Evolutionary conservation across 2,113 vertebrate genomes (phyloP).

Genomic region (Lepus timidus): DNA sequence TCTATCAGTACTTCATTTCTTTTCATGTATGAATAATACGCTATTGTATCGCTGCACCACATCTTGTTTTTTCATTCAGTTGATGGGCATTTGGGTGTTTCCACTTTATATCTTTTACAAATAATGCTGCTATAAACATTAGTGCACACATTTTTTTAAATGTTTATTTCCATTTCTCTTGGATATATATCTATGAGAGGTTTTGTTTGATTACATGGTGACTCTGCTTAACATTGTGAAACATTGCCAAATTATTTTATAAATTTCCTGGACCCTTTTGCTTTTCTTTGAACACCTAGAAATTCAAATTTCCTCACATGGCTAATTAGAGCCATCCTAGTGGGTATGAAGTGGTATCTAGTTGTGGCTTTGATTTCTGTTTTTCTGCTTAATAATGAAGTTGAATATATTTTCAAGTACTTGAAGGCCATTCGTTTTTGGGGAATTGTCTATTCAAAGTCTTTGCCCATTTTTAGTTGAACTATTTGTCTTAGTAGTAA

Average conservation of each 20-base stretch:
- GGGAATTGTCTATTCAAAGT: not conserved
- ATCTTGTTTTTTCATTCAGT: not conserved
- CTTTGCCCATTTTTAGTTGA: not conserved
- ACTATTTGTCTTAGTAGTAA: not conserved
- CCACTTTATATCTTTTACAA: not conserved
- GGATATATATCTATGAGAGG: not conserved
- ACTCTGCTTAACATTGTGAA: constrained; percentile 36
- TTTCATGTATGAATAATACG: not conserved
- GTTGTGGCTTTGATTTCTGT: constrained; percentile 8
- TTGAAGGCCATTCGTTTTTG: not conserved
- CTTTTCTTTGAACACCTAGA: not conserved
- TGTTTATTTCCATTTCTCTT: constrained; percentile 11
- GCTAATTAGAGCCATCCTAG: not conserved
- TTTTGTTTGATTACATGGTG: not conserved
- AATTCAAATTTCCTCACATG: not conserved
- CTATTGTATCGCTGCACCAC: not conserved
- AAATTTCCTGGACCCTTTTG: not conserved
- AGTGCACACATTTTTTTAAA: not conserved
- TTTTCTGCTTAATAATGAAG: not conserved
- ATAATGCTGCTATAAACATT: not conserved
- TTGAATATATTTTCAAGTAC: not conserved
- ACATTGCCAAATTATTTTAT: constrained; percentile 3
- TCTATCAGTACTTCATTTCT: not conserved
- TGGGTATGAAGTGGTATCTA: not conserved
- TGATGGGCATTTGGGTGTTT: not conserved